Percentiles rank a stretch among this genome's conserved stretches.
Conservation (phyloP, 2,113 vertebrate species). For the Bagarius yarrelli region DNA sequence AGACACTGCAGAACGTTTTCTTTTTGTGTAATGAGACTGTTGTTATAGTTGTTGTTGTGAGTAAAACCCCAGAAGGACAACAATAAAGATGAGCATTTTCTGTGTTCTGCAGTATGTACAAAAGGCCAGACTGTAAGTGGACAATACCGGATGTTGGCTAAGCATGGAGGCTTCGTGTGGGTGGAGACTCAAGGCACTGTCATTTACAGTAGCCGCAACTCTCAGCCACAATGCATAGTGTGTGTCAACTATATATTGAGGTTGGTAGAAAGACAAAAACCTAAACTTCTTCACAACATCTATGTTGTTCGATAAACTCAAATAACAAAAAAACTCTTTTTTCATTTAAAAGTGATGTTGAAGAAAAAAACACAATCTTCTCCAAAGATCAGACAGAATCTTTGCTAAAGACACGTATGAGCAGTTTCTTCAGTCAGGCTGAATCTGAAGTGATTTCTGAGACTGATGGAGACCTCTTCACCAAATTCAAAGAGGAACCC, state of each 20-base stretch:
- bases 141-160: slow-evolving; percentile 95
- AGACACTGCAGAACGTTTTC: no score
- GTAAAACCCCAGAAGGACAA: no score
- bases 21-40: no score
- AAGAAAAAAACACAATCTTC: slow-evolving; percentile 87
- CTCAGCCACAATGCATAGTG: slow-evolving; percentile 96
- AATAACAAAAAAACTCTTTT: background rate
- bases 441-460: slow-evolving; percentile 60
- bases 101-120: slow-evolving; percentile 78
- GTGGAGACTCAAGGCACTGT: slow-evolving; percentile 94
- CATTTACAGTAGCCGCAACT: slow-evolving; percentile 96
- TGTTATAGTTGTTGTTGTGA: no score
- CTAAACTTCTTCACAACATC: background rate
- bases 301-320: background rate
- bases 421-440: slow-evolving; percentile 68
- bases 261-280: slow-evolving; percentile 63
- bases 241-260: slow-evolving; percentile 96
- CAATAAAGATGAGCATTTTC: background rate
- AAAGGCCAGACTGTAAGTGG: slow-evolving; percentile 92
- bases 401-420: slow-evolving; percentile 85
- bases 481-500: slow-evolving; percentile 92
- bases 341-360: slow-evolving; percentile 78
- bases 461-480: slow-evolving; percentile 78
- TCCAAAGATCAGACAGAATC: slow-evolving; percentile 95
- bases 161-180: slow-evolving; percentile 94